Percentiles rank a stretch among this genome's conserved stretches.
phyloP scores from a whole-genome alignment of 1,140 invertebrate genomes.

The Micrasema minimum region DNA sequence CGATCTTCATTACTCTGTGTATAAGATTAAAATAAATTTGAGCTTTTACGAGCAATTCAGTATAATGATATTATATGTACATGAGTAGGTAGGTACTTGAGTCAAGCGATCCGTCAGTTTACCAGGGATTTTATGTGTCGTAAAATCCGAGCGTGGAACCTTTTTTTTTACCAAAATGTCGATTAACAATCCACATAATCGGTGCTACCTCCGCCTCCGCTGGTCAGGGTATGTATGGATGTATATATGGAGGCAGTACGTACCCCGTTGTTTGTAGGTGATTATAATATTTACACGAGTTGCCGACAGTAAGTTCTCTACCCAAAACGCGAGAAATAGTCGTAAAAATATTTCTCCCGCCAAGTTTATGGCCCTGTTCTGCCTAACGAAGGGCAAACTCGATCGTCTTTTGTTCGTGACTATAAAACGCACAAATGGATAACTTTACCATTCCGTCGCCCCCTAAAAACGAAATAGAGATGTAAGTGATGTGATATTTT shows the following conservation, averaged over 20 bases:
- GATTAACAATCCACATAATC: conserved; percentile 31
- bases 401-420: conserved; percentile 17
- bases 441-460: conserved; percentile 10
- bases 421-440: conserved; percentile 32
- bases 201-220: too few species aligned
- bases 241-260: too few species aligned
- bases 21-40: too few species aligned
- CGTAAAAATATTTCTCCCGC: conserved; percentile 32
- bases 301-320: not conserved
- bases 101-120: too few species aligned
- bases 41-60: too few species aligned
- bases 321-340: conserved; percentile 8
- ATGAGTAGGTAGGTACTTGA: too few species aligned
- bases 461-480: conserved; percentile 21
- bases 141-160: conserved; percentile 14
- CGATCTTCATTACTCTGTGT: too few species aligned
- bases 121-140: conserved; percentile 13
- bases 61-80: too few species aligned
- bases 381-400: conserved; percentile 24
- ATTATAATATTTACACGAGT: conserved; percentile 9
- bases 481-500: conserved; percentile 34
- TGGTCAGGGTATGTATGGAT: too few species aligned
- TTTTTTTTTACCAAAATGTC: conserved; percentile 22
- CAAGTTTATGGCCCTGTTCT: conserved; percentile 29
- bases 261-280: not conserved